Evolutionary conservation across 2,797 vertebrate genomes (phyloP).

Genomic region (Tangara arthus): DNA sequence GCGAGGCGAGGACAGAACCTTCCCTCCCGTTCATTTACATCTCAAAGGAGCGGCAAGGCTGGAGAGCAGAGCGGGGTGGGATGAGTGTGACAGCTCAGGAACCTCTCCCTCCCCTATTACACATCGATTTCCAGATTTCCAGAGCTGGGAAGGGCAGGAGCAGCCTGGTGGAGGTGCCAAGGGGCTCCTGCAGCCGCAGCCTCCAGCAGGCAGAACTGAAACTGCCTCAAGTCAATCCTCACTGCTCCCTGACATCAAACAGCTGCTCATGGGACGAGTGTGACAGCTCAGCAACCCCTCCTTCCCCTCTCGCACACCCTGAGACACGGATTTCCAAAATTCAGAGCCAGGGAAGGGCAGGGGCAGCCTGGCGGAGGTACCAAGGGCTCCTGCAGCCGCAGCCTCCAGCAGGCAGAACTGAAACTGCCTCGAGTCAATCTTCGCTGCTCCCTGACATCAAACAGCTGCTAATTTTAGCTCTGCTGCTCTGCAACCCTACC

Average conservation of each 20-base stretch:
- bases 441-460: constrained; percentile 39
- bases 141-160: neutral
- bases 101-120: neutral
- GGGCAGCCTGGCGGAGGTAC: neutral
- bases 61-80: neutral
- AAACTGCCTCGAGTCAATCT: constrained; percentile 12
- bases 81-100: fast-evolving
- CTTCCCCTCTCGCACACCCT: neutral
- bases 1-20: neutral
- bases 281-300: neutral
- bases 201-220: neutral
- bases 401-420: neutral
- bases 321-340: neutral
- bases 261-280: neutral
- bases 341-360: neutral
- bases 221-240: neutral
- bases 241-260: constrained; percentile 43
- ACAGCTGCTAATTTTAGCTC: constrained; percentile 49
- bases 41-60: fast-evolving
- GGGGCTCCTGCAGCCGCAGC: neutral
- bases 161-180: neutral
- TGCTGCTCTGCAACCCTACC: constrained; percentile 57
- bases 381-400: neutral
- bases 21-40: neutral
- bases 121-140: neutral